Percentiles rank a stretch among this genome's conserved stretches.
phyloP scores from a whole-genome alignment of 2,888 invertebrate genomes.

The Sphaerophoria taeniata region DNA sequence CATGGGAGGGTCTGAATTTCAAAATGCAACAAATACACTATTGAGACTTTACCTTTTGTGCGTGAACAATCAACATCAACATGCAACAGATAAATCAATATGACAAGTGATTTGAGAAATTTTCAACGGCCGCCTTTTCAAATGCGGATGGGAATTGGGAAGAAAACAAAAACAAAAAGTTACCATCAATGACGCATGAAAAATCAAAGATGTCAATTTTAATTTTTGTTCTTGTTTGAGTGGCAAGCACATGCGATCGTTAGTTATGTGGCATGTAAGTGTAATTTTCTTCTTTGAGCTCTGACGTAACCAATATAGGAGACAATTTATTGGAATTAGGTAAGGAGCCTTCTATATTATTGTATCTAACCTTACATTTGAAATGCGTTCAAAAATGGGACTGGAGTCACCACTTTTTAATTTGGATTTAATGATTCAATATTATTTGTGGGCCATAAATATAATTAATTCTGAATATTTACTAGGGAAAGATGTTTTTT shows the following conservation, averaged over 20 bases:
- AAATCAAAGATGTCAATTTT: slow-evolving; percentile 45
- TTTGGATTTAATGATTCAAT: too few species aligned
- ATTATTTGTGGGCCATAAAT: too few species aligned
- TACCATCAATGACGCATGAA: slow-evolving; percentile 50
- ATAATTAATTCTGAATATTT: too few species aligned
- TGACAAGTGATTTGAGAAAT: slow-evolving; percentile 59
- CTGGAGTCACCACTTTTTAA: too few species aligned
- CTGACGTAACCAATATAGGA: too few species aligned
- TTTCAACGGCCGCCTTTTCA: slow-evolving; percentile 5
- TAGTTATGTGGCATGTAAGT: slow-evolving; percentile 1
- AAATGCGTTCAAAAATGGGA: too few species aligned
- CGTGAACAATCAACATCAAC: slow-evolving; percentile 51
- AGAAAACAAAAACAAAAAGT: slow-evolving; percentile 9
- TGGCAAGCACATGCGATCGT: slow-evolving; percentile 51
- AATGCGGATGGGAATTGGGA: slow-evolving; percentile 26
- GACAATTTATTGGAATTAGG: too few species aligned
- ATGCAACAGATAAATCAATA: slow-evolving; percentile 69
- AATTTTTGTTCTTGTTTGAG: not conserved
- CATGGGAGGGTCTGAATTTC: slow-evolving; percentile 27
- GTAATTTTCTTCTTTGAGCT: not conserved
- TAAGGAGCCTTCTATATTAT: too few species aligned
- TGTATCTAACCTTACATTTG: too few species aligned
- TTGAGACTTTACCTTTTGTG: slow-evolving; percentile 34
- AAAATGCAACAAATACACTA: slow-evolving; percentile 28
- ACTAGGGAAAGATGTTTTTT: too few species aligned